Conservation (phyloP, 2,113 vertebrate genomes). For the Hippocampus guttulatus region DNA sequence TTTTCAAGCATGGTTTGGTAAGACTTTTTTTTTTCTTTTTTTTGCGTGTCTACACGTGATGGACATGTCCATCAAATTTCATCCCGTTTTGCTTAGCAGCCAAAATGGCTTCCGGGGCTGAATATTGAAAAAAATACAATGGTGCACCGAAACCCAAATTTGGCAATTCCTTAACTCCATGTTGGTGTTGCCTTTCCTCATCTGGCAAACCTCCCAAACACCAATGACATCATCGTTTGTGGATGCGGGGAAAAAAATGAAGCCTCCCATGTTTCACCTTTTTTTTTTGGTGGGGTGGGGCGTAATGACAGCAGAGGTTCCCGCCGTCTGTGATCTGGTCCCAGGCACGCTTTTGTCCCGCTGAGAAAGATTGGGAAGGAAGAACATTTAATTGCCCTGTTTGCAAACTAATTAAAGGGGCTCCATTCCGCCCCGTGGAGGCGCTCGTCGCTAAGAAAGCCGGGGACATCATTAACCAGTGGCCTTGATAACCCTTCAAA, state of each 20-base stretch:
- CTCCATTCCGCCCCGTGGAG: slow-evolving; percentile 62
- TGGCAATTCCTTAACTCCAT: neutral
- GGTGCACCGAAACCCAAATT: neutral
- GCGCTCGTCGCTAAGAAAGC: slow-evolving; percentile 61
- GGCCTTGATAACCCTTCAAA: slow-evolving; percentile 74
- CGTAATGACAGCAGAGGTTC: slow-evolving; percentile 6
- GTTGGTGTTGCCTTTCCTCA: neutral
- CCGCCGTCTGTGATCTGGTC: slow-evolving; percentile 43
- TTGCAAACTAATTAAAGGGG: slow-evolving; percentile 74
- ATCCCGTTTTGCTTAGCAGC: too few species aligned
- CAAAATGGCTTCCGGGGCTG: too few species aligned
- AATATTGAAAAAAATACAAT: neutral
- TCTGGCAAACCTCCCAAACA: neutral
- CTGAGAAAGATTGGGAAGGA: slow-evolving; percentile 60
- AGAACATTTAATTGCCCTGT: slow-evolving; percentile 69
- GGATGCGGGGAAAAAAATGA: neutral
- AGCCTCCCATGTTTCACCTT: neutral
- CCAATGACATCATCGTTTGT: neutral
- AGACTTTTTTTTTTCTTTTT: too few species aligned
- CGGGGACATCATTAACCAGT: slow-evolving; percentile 73
- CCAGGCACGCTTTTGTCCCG: slow-evolving; percentile 61
- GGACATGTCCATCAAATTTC: too few species aligned
- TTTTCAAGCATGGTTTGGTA: too few species aligned
- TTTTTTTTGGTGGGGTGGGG: neutral
- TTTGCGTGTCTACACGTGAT: too few species aligned